A percentile compares a stretch with the other conserved stretches of the same genome.
These are phyloP conservation scores for Triplophysa rosa DNA, from an alignment of 2,113 vertebrate species.

Conservation along the genomic window DNA sequence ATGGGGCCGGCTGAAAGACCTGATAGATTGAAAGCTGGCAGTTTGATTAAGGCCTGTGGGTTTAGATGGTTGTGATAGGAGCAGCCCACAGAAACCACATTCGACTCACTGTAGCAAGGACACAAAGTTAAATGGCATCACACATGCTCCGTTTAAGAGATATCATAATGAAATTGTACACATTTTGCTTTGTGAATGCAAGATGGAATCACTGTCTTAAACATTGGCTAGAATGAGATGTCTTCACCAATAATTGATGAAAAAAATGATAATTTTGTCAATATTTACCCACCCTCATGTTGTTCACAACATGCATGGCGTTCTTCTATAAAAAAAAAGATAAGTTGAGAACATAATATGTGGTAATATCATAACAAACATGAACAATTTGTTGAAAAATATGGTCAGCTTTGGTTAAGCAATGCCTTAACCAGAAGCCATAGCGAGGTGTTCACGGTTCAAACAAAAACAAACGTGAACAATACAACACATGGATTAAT, in stretches of 20 bases:
- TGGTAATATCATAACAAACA: too few species aligned
- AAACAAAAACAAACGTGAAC: too few species aligned
- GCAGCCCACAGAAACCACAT: constrained; percentile 14
- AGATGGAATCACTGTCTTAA: not conserved
- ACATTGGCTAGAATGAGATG: not conserved
- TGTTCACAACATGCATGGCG: too few species aligned
- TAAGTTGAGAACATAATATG: too few species aligned
- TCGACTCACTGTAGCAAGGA: constrained; percentile 18
- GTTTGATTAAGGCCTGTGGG: constrained; percentile 45
- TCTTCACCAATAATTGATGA: not conserved
- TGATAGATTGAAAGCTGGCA: constrained; percentile 35
- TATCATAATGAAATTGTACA: not conserved
- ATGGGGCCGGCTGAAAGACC: constrained; percentile 17
- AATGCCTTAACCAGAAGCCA: too few species aligned
- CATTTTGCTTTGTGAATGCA: not conserved
- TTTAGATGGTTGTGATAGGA: constrained; percentile 32
- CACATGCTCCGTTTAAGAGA: not conserved
- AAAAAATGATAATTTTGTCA: too few species aligned
- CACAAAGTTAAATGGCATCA: constrained; percentile 10
- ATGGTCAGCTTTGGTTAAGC: too few species aligned
- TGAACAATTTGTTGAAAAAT: too few species aligned
- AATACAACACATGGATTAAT: not conserved
- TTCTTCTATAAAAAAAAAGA: too few species aligned
- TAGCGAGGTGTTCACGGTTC: too few species aligned
- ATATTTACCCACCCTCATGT: too few species aligned